Percentiles rank a stretch among this genome's conserved stretches.
These are phyloP conservation scores for Antigone vipio DNA, from an alignment of 2,113 vertebrate genomes.

Conservation along the genomic window DNA sequence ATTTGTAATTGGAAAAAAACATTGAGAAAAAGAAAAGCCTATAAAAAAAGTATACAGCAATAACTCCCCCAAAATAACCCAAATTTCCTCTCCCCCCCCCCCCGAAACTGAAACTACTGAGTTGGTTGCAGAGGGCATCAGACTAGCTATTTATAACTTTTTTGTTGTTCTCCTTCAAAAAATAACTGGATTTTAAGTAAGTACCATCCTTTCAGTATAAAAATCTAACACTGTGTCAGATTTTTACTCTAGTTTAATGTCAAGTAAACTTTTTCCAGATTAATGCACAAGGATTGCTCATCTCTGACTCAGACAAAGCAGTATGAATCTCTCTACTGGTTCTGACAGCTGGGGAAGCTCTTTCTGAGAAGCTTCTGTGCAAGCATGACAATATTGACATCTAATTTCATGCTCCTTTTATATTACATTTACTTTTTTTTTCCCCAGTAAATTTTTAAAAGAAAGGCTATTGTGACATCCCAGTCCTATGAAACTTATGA, in stretches of 20 bases:
- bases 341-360: neutral
- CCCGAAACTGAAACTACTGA: neutral
- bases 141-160: neutral
- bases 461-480: neutral
- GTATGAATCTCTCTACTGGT: neutral
- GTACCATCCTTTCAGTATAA: neutral
- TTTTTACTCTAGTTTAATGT: neutral
- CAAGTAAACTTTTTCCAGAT: neutral
- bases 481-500: accelerated
- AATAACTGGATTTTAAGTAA: neutral
- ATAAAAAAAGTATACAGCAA: neutral
- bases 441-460: neutral
- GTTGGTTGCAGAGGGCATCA: neutral
- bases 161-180: neutral
- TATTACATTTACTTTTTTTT: neutral
- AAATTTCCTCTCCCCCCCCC: neutral
- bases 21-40: neutral
- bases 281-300: neutral
- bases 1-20: neutral
- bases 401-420: neutral
- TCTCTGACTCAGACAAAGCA: neutral
- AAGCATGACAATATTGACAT: neutral
- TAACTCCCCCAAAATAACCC: neutral
- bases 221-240: neutral
- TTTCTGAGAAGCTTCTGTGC: neutral